These are phyloP conservation scores for Eufriesea mexicana DNA, from an alignment of 1,140 invertebrate species.

Conservation along the genomic window DNA sequence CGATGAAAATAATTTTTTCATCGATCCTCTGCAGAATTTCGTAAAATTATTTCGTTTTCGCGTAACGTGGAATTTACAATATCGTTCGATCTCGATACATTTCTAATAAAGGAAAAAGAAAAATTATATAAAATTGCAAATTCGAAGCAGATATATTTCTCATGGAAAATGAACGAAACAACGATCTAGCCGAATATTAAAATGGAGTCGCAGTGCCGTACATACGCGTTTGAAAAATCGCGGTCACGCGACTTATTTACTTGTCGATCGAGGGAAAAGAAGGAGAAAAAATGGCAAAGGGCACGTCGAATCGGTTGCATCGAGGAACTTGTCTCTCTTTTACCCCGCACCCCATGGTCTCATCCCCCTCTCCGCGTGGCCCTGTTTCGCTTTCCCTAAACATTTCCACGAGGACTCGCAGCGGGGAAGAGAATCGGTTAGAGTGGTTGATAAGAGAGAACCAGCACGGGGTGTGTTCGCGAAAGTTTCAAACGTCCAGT, in stretches of 20 bases:
- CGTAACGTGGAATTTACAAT: no score
- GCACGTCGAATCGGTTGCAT: not conserved
- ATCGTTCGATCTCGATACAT: no score
- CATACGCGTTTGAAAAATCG: not conserved
- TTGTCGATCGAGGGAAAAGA: not conserved
- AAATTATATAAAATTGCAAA: no score
- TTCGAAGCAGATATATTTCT: no score
- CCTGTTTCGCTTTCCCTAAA: conserved; percentile 42
- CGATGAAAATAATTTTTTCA: no score
- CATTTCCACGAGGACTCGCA: conserved; percentile 30
- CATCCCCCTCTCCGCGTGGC: not conserved
- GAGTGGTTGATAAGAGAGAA: conserved; percentile 56
- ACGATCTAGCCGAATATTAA: no score
- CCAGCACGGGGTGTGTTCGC: conserved; percentile 46
- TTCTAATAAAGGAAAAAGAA: no score
- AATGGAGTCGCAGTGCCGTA: no score
- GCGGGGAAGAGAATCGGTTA: conserved; percentile 44
- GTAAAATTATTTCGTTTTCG: no score
- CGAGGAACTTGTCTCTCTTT: conserved; percentile 24
- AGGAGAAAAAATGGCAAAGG: not conserved
- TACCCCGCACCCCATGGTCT: not conserved
- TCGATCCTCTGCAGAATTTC: no score
- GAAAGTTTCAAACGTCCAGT: conserved; percentile 63
- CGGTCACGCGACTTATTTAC: not conserved
- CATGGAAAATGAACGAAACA: no score